Evolutionary conservation across 2,113 vertebrate genomes (phyloP).

Genomic region (Tautogolabrus adspersus): DNA sequence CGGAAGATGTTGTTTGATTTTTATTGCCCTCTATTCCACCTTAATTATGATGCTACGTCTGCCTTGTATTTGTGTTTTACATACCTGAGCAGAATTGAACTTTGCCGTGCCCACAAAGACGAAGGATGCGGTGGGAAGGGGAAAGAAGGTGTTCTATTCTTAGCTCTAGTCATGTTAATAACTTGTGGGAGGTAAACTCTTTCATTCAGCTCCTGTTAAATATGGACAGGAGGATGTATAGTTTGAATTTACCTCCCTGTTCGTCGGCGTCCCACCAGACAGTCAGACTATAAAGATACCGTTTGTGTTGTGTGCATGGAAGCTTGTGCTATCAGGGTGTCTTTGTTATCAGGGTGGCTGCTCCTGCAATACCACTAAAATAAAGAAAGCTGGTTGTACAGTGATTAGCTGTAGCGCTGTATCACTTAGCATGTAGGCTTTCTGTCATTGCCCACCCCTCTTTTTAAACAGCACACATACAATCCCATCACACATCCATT

Average conservation of each 20-base stretch:
- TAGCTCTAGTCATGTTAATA: conserved; percentile 68
- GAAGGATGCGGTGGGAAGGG: conserved; percentile 8
- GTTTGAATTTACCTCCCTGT: conserved; percentile 71
- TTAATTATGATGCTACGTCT: conserved; percentile 62
- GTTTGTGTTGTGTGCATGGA: conserved; percentile 67
- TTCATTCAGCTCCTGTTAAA: conserved; percentile 70
- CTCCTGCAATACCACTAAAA: conserved; percentile 73
- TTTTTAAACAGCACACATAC: conserved; percentile 19
- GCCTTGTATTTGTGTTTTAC: conserved; percentile 65
- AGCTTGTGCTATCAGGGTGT: conserved; percentile 64
- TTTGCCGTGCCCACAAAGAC: conserved; percentile 42
- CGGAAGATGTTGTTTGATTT: conserved; percentile 55
- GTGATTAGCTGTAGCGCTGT: conserved; percentile 67
- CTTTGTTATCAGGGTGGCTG: conserved; percentile 52
- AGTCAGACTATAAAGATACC: conserved; percentile 73
- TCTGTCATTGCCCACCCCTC: conserved; percentile 64
- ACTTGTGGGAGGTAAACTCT: conserved; percentile 52
- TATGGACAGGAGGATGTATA: conserved; percentile 65
- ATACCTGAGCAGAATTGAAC: conserved; percentile 53
- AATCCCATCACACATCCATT: conserved; percentile 33
- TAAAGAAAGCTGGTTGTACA: conserved; percentile 74
- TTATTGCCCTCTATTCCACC: conserved; percentile 58
- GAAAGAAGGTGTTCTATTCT: conserved; percentile 50
- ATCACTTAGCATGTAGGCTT: conserved; percentile 82
- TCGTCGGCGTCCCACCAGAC: conserved; percentile 52